Evolutionary conservation across 2,113 vertebrate species (phyloP).

Genomic region (Cebidichthys violaceus): DNA sequence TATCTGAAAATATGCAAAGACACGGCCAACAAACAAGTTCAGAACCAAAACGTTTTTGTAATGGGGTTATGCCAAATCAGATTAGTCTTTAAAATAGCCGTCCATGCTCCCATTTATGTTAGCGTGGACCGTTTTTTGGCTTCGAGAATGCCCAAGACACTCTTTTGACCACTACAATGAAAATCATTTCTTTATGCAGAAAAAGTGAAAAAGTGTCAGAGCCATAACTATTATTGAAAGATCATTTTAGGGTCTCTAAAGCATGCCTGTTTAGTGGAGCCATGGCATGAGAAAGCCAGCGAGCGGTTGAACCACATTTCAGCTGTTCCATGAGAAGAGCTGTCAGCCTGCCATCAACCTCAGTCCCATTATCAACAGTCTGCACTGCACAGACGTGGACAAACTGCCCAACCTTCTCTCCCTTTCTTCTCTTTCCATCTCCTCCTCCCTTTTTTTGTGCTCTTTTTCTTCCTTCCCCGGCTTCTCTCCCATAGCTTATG

Average conservation of each 20-base stretch:
- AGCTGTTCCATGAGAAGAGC: constrained; percentile 70
- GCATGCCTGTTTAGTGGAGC: constrained; percentile 34
- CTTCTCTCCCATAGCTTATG: constrained; percentile 39
- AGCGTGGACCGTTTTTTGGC: constrained; percentile 5
- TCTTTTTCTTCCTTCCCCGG: constrained; percentile 47
- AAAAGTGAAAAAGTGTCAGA: constrained; percentile 19
- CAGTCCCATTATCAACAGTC: constrained; percentile 72
- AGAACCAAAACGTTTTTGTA: constrained; percentile 44
- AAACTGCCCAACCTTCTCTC: constrained; percentile 55
- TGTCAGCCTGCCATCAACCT: constrained; percentile 69
- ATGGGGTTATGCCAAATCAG: constrained; percentile 27
- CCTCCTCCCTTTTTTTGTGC: constrained; percentile 51
- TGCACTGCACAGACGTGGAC: constrained; percentile 67
- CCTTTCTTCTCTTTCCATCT: constrained; percentile 70
- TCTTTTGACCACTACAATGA: constrained; percentile 5
- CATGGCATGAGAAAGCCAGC: constrained; percentile 52
- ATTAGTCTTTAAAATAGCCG: constrained; percentile 14
- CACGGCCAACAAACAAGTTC: constrained; percentile 56
- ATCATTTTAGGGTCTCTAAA: constrained; percentile 49
- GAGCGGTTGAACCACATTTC: constrained; percentile 64
- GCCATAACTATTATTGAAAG: constrained; percentile 7
- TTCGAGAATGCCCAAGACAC: not conserved
- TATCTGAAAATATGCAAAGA: constrained; percentile 59
- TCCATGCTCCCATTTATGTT: constrained; percentile 15
- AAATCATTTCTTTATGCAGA: not conserved